Evolutionary conservation across 35 echinoderm and acorn worm species (phyloP), one percentile per base, ranked within the genome.

Genomic region (Lytechinus pictus): DNA sequence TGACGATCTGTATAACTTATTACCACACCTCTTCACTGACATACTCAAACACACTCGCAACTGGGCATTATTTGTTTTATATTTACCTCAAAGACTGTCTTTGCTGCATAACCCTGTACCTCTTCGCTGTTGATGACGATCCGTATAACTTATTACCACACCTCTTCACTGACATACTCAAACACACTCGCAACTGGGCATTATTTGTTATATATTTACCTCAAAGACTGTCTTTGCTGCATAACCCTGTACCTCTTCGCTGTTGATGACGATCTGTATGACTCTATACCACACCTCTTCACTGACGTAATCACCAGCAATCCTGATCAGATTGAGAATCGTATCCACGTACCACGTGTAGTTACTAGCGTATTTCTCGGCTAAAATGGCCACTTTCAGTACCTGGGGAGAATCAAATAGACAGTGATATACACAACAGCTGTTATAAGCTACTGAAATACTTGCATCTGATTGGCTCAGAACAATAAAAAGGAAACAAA

Each of bases 161-260:
- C 98, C 96, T 97, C 98, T 89, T 99, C 98, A 28, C 98, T 99
- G 90, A 99, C 98, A 19, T 97, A 99, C 95, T 99, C 98, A 54
- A 44, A 44, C 33, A 44, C 33, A 44, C 33, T 44, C 33, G 33
- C 33, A 44, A 44, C 33, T 44, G 33, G 33, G 33, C 33, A 44
- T 44, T 44, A 44, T 44, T 44, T 44, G 33, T 44, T 44, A 1
- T 44, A 44, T 57, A 58, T 58, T 95, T 96, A 98, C 98, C 96
- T 99, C 98, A 99, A 99, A 99, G 33, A 98, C 97, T 56, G 97
- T 99, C 95, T 99, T 99, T 53, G 98, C 98, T 66, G 98, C 98
- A 96, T 99, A 99, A 13, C 98, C 98, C 88, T 99, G 98, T n/a
- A 99, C 98, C 86, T 99, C 98, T 86, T 99, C 98, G 51, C 98